Evolutionary conservation across 2,113 vertebrate species (phyloP), one percentile per base, ranked within the genome.

Genomic region (Poecilia latipinna): DNA sequence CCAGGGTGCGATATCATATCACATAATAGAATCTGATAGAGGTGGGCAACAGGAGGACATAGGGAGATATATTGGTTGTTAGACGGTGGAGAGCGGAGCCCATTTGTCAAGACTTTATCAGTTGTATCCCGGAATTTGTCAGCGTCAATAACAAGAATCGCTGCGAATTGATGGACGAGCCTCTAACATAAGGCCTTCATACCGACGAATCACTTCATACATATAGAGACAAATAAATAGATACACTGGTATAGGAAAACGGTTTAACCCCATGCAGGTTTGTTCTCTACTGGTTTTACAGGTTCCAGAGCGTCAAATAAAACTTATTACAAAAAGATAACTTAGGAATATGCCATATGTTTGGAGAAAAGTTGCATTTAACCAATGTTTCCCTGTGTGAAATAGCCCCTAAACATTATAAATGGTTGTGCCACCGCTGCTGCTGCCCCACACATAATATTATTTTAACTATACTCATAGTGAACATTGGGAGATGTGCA

Each of bases 21-120:
- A 86, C 84, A 82, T 86, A 89, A 92, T 92, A 78, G 71, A 82
- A 91, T 92, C 85, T 81, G 74, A 87, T 82, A 76, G 86, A 80
- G 84, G 77, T 79, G 68, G 71, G 64, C 28, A 73, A 71, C 72
- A 73, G 75, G 67, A 75, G 74, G 63, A 77, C 68, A 29, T 63
- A 37, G 68, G 67, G 77, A 89, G 85, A 92, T 89, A 71, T 80
- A 89, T 84, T 80, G 68, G 82, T 78, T 90, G 86, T 89, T 79
- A 87, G 61, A 75, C 33, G 68, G 75, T 74, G 68, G 80, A 31
- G 79, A 84, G 72, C 69, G 73, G 51, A 10, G 48, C 75, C 71
- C 89, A 89, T 92, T 91, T 90, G 80, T 93, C 89, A 93, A 84
- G 64, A 54, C 8, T 1, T 88, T 93, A 93, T 91, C 83, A 71